Conservation (phyloP, 2,113 vertebrate species). For the Catharus minimus region DNA sequence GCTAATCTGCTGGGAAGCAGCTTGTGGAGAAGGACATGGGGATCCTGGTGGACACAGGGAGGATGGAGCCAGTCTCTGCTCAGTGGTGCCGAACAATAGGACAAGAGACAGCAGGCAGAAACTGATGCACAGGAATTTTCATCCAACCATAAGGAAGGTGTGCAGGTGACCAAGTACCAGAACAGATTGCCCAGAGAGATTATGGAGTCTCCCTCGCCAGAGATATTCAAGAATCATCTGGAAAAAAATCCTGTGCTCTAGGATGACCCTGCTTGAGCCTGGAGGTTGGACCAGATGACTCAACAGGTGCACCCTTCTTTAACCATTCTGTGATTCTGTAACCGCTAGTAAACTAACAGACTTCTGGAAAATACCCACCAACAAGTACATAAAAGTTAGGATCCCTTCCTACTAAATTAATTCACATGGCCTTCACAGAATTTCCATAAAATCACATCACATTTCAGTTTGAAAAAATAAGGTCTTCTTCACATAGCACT, state of each 20-base stretch:
- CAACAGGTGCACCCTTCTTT: neutral
- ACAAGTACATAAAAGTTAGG: neutral
- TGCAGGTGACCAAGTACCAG: neutral
- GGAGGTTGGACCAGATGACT: neutral
- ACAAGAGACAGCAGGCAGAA: neutral
- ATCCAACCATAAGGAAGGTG: neutral
- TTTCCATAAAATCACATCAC: neutral
- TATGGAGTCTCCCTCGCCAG: neutral
- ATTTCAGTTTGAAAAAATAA: neutral
- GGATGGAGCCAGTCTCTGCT: neutral
- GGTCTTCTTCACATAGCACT: neutral
- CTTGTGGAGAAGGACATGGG: neutral
- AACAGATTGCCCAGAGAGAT: neutral
- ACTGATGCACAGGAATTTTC: neutral
- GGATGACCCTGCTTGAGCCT: neutral
- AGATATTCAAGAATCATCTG: neutral
- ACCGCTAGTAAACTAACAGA: conserved; percentile 10
- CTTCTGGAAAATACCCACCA: conserved; percentile 47
- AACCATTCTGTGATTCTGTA: neutral
- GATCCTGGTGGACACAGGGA: neutral
- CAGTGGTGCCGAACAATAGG: fast-evolving
- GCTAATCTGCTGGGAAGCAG: fast-evolving
- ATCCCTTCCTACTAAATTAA: neutral
- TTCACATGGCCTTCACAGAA: neutral
- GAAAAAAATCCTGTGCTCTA: neutral